Evolutionary conservation across 2,797 vertebrate species (phyloP).

Genomic region (Meda fulgida): DNA sequence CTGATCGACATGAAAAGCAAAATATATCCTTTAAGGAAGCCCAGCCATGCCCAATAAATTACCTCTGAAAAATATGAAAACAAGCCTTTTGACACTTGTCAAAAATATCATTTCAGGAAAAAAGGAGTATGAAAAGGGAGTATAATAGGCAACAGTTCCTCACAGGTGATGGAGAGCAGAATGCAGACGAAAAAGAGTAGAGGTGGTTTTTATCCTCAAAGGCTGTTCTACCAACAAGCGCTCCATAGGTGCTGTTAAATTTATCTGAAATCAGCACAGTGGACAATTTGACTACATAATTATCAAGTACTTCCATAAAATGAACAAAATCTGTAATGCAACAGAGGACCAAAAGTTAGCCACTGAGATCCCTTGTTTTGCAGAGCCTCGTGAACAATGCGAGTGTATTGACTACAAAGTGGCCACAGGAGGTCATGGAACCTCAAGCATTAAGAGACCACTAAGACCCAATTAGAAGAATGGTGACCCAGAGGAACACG

Average conservation of each 20-base stretch:
- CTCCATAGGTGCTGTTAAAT: constrained; percentile 13
- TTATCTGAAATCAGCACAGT: constrained; percentile 4
- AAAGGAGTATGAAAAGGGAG: constrained; percentile 50
- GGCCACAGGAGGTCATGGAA: constrained; percentile 74
- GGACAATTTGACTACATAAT: constrained; percentile 52
- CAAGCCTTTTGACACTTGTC: constrained; percentile 57
- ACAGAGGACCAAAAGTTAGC: constrained; percentile 53
- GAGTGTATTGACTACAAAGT: constrained; percentile 75
- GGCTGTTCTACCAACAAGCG: constrained; percentile 30
- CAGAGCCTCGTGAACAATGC: constrained; percentile 58
- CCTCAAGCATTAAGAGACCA: constrained; percentile 68
- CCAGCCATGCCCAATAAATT: constrained; percentile 63
- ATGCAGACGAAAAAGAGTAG: constrained; percentile 12
- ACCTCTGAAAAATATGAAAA: constrained; percentile 65
- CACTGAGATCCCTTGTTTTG: constrained; percentile 62
- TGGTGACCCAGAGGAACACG: constrained; percentile 70
- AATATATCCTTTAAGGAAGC: constrained; percentile 64
- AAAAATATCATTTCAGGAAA: constrained; percentile 45
- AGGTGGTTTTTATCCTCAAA: constrained; percentile 42
- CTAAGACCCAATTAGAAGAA: constrained; percentile 77
- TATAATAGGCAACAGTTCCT: constrained; percentile 43
- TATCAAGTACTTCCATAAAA: constrained; percentile 21
- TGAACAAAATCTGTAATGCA: constrained; percentile 54
- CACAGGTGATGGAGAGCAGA: constrained; percentile 39
- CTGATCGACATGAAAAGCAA: constrained; percentile 71